Percentiles rank a stretch among this genome's conserved stretches.
These are phyloP conservation scores for Lordiphosa mommai DNA, from an alignment of 1,140 invertebrate species.

Conservation along the genomic window DNA sequence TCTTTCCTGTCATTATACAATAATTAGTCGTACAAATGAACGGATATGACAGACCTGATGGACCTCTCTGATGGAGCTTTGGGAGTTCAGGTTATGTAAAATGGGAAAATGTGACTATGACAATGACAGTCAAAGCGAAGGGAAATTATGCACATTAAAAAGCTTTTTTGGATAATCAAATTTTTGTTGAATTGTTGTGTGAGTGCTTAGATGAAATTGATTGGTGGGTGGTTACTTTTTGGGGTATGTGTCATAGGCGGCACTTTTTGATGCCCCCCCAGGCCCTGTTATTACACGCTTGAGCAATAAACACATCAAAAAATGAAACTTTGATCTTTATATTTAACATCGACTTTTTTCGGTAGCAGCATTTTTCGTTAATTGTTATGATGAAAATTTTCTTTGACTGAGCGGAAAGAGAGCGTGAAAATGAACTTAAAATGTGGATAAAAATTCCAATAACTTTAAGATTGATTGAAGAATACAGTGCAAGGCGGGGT, in stretches of 20 bases:
- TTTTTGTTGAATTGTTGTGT: constrained; percentile 24
- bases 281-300: constrained; percentile 32
- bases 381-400: constrained; percentile 32
- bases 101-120: constrained; percentile 36
- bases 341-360: constrained; percentile 13
- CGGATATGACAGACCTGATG: constrained; percentile 28
- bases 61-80: neutral
- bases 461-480: too few species aligned
- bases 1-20: constrained; percentile 35
- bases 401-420: constrained; percentile 14
- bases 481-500: too few species aligned
- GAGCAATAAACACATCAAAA: constrained; percentile 11
- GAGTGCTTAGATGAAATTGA: constrained; percentile 36
- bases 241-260: too few species aligned
- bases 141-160: constrained; percentile 50
- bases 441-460: too few species aligned
- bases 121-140: constrained; percentile 25
- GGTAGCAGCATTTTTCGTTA: constrained; percentile 19
- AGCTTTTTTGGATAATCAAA: constrained; percentile 52
- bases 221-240: constrained; percentile 18
- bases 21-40: constrained; percentile 40
- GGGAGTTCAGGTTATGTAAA: constrained; percentile 34
- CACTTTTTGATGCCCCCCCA: neutral
- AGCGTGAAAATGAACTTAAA: constrained; percentile 1
- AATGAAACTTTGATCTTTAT: constrained; percentile 36